Evolutionary conservation across 2,113 vertebrate genomes (phyloP).

Genomic region (Tenebrosternarchus preto): DNA sequence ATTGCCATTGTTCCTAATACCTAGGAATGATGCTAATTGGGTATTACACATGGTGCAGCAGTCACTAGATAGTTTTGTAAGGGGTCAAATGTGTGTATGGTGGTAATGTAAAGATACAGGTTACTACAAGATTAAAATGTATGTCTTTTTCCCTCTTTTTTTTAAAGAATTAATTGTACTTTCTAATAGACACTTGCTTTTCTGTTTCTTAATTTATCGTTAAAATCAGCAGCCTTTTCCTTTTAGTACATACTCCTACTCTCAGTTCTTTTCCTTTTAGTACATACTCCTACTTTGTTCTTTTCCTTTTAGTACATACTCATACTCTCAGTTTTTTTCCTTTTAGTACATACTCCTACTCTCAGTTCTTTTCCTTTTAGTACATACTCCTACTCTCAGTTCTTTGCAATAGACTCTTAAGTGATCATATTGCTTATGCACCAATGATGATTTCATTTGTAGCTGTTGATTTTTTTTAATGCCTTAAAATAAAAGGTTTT

Average conservation of each 20-base stretch:
- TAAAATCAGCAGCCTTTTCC: not conserved
- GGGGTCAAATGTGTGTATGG: not conserved
- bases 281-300: too few relatives aligned
- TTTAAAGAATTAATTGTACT: slow-evolving; percentile 3
- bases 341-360: not conserved
- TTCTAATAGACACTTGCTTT: slow-evolving; percentile 33
- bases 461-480: not conserved
- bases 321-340: too few relatives aligned
- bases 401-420: slow-evolving; percentile 22
- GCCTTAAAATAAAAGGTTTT: slow-evolving; percentile 33
- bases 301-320: too few relatives aligned
- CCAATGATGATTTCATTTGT: slow-evolving; percentile 17
- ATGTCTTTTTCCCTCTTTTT: not conserved
- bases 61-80: not conserved
- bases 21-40: slow-evolving; percentile 14
- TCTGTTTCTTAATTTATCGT: not conserved
- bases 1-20: slow-evolving; percentile 16
- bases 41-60: not conserved
- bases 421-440: slow-evolving; percentile 24
- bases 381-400: slow-evolving; percentile 1
- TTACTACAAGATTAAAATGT: slow-evolving; percentile 8
- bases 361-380: not conserved
- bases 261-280: too few relatives aligned
- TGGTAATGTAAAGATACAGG: slow-evolving; percentile 6
- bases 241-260: too few relatives aligned